A percentile compares a stretch with the other conserved stretches of the same genome.
phyloP scores from a whole-genome alignment of 2,797 vertebrate genomes.

The Cuniculus paca region DNA sequence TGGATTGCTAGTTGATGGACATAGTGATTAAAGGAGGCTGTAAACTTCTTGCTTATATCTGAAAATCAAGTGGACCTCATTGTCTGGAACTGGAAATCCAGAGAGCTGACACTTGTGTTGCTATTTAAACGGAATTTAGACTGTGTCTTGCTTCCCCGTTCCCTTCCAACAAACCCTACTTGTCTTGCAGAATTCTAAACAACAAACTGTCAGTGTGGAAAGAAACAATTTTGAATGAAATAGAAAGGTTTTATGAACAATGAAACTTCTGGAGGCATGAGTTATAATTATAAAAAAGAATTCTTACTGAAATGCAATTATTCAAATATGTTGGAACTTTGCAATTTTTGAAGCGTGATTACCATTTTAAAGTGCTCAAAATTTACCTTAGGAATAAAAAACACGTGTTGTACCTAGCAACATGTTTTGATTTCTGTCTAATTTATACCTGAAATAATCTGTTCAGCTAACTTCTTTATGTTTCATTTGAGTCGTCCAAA shows the following conservation, averaged over 20 bases:
- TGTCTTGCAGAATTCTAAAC: slow-evolving; percentile 30
- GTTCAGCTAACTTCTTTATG: slow-evolving; percentile 65
- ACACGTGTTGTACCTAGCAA: slow-evolving; percentile 17
- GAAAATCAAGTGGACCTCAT: not conserved
- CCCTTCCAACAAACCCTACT: not conserved
- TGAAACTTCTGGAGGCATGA: slow-evolving; percentile 29
- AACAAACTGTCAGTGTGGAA: slow-evolving; percentile 43
- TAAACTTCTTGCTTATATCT: not conserved
- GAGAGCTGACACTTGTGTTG: not conserved
- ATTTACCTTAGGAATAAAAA: slow-evolving; percentile 62
- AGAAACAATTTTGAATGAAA: slow-evolving; percentile 65
- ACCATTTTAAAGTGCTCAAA: slow-evolving; percentile 67
- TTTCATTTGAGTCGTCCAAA: slow-evolving; percentile 72
- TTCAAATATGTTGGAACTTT: slow-evolving; percentile 64
- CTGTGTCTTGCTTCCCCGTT: not conserved
- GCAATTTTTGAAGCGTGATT: slow-evolving; percentile 64
- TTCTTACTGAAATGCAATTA: slow-evolving; percentile 61
- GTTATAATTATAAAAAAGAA: slow-evolving; percentile 60
- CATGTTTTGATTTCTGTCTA: slow-evolving; percentile 68
- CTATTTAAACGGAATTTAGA: slow-evolving; percentile 10
- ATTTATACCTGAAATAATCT: slow-evolving; percentile 68
- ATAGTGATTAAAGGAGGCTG: not conserved
- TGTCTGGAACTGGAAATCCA: not conserved
- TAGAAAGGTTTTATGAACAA: slow-evolving; percentile 42
- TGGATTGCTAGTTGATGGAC: not conserved